Evolutionary conservation across 2,113 vertebrate species (phyloP), one percentile per base, ranked within the genome.

Genomic region (Gnathonemus echidnorhynchus): DNA sequence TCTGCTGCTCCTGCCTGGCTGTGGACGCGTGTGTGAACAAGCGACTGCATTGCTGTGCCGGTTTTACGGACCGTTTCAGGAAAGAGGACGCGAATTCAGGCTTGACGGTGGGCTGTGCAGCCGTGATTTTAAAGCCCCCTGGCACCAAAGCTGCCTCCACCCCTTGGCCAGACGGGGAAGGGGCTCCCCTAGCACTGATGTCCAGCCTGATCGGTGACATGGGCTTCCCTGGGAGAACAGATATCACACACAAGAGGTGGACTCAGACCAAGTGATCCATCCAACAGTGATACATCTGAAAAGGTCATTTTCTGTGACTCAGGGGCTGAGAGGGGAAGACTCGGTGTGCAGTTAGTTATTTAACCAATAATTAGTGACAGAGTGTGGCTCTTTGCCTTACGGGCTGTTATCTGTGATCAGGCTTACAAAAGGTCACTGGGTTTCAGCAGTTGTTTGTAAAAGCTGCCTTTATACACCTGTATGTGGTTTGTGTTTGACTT

Each of bases 291-390:
- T 90, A 91, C 89, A 90, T 90, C 92, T 94, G 90, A 93, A 77
- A 91, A 93, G 92, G 42, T 88, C 92, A 15, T 92, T 94, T 93
- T 92, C 70, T 92, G 92, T 94, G 92, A 93, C 94, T 93, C 93
- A 84, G 92, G 93, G 80, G 52, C 24, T 9, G 52, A 50, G 46
- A 58, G 35, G 11, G 56, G 53, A 88, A 88, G 27, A 62, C 27
- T 88, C 17, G 0, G 27, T n/a, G 46, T 86, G 8, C 42, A 48
- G 31, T 87, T 27, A 39, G 49, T n/a, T 27, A 66, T 88, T 62
- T 46, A 88, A 39, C 31, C 35, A 62, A 88, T 62, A 88, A 80
- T 80, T 80, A 80, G 74, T 80, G 31, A 86, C 74, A 80, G 35
- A 35, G 74, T 80, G 35, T 39, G 17, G 5, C 17, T 42, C 35